Evolutionary conservation across 1,140 invertebrate species (phyloP).

Genomic region (Meloidogyne hapla): DNA sequence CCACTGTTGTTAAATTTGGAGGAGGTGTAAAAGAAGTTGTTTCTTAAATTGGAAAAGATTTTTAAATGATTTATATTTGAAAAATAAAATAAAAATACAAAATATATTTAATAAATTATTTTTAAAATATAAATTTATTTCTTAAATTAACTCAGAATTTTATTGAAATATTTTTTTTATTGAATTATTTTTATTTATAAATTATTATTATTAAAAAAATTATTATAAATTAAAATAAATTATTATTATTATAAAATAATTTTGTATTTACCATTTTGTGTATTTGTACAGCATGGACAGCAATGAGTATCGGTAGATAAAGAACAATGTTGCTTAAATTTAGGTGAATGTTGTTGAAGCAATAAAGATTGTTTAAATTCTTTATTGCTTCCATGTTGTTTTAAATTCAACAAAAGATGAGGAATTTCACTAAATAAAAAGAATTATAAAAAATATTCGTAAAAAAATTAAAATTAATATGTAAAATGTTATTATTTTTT

Average conservation of each 20-base stretch:
- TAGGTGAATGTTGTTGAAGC: conserved; percentile 2
- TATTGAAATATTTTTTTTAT: too few relatives aligned
- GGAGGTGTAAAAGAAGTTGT: not conserved
- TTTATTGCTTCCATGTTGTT: not conserved
- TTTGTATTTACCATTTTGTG: not conserved
- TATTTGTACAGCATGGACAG: not conserved
- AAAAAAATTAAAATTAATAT: too few relatives aligned
- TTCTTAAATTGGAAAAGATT: not conserved
- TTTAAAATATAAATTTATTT: too few relatives aligned
- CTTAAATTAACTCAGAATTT: too few relatives aligned
- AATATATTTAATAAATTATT: not conserved
- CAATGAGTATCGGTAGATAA: not conserved
- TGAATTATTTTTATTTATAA: too few relatives aligned
- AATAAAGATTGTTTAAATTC: not conserved
- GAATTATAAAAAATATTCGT: not conserved
- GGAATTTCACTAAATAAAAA: not conserved
- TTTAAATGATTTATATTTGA: too few relatives aligned
- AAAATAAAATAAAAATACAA: too few relatives aligned
- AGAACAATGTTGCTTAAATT: not conserved
- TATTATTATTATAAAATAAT: too few relatives aligned
- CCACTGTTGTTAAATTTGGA: conserved; percentile 13
- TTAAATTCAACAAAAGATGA: not conserved
- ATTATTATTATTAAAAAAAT: too few relatives aligned
- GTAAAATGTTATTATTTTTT: too few relatives aligned
- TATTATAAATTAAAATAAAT: too few relatives aligned